phyloP scores from a whole-genome alignment of 2,113 vertebrate species.

The Ahaetulla prasina region DNA sequence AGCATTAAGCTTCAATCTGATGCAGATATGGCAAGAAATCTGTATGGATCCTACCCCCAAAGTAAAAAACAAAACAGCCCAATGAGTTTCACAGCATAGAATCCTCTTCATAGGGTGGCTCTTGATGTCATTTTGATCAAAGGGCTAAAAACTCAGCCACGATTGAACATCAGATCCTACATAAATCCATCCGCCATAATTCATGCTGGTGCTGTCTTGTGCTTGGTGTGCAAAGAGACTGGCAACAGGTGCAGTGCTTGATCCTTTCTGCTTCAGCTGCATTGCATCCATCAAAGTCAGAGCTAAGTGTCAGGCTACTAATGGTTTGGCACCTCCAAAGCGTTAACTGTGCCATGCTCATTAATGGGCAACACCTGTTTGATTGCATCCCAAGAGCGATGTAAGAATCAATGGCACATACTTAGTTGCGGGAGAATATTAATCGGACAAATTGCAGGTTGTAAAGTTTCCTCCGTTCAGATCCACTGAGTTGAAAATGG shows the following conservation, averaged over 20 bases:
- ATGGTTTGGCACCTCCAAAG: not conserved
- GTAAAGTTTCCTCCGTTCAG: not conserved
- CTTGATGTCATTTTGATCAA: not conserved
- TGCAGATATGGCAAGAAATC: not conserved
- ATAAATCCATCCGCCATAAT: not conserved
- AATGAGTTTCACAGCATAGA: not conserved
- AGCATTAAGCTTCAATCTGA: not conserved
- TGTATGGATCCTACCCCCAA: not conserved
- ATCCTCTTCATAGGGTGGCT: not conserved
- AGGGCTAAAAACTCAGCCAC: not conserved
- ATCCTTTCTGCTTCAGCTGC: not conserved
- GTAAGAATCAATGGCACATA: not conserved
- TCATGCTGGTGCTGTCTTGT: not conserved
- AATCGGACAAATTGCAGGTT: not conserved
- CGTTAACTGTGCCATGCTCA: not conserved
- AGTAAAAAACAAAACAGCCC: not conserved
- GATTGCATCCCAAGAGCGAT: not conserved
- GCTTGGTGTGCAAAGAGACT: not conserved
- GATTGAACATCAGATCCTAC: not conserved
- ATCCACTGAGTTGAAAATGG: not conserved
- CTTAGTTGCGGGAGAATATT: not conserved
- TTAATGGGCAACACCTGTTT: conserved; percentile 27
- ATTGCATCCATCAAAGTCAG: conserved; percentile 31
- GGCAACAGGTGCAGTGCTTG: conserved; percentile 6
- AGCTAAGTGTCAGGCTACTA: not conserved